Conservation (phyloP, 2,888 invertebrate genomes). For the Idaea aversata region DNA sequence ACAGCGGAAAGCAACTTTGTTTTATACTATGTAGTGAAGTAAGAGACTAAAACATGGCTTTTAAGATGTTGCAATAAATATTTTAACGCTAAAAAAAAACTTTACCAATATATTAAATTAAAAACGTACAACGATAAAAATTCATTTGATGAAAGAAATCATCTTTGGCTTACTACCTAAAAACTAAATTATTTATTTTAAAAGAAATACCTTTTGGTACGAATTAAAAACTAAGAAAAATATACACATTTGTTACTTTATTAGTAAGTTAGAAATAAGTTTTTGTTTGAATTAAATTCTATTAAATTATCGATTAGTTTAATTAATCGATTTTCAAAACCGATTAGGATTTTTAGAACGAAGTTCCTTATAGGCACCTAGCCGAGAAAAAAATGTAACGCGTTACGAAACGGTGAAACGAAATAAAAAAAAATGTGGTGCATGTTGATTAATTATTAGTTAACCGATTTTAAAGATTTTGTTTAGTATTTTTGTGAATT, state of each 20-base stretch:
- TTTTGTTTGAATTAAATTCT: background rate
- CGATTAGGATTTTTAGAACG: too few relatives aligned
- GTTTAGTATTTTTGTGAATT: too few relatives aligned
- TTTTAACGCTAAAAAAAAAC: constrained; percentile 30
- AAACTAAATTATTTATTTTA: constrained; percentile 55
- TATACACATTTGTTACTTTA: constrained; percentile 24
- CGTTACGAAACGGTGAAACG: too few relatives aligned
- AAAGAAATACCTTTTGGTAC: constrained; percentile 12
- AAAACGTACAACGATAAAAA: constrained; percentile 58
- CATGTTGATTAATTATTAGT: too few relatives aligned
- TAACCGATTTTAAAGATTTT: too few relatives aligned
- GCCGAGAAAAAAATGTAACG: too few relatives aligned
- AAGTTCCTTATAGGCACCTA: too few relatives aligned
- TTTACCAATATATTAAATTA: constrained; percentile 60
- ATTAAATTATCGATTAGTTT: too few relatives aligned
- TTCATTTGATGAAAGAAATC: constrained; percentile 76
- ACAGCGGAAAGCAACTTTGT: too few relatives aligned
- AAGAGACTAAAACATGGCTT: background rate
- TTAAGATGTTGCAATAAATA: constrained; percentile 30
- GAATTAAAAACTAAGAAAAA: constrained; percentile 16
- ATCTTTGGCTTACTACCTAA: constrained; percentile 72
- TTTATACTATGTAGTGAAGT: background rate
- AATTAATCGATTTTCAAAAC: too few relatives aligned
- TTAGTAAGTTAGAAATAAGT: constrained; percentile 20
- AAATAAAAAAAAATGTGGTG: too few relatives aligned